These are phyloP conservation scores for Tuberolachnus salignus DNA, from an alignment of 2,888 invertebrate genomes.

Conservation along the genomic window DNA sequence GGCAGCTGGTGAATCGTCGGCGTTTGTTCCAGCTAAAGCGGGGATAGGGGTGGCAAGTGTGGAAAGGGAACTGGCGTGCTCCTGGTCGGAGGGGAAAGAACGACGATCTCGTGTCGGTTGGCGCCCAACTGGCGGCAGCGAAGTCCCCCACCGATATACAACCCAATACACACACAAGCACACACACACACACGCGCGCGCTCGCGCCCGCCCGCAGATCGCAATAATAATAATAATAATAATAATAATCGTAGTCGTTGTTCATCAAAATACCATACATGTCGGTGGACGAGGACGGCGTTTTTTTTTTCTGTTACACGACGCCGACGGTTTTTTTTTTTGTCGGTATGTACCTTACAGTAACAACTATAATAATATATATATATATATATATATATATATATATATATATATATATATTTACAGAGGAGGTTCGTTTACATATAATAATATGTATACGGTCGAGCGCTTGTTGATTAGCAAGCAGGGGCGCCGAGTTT, in stretches of 20 bases:
- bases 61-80: background rate
- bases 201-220: background rate
- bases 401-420: no score
- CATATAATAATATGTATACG: no score
- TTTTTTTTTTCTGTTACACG: no score
- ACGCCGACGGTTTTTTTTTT: no score
- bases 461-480: no score
- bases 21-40: constrained; percentile 6
- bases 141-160: background rate
- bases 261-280: background rate
- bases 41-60: background rate
- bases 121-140: constrained; percentile 47
- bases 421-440: no score
- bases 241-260: constrained; percentile 23
- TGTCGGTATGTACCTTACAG: background rate
- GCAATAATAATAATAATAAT: constrained; percentile 16
- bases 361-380: no score
- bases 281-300: background rate
- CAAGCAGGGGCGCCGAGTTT: no score
- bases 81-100: background rate
- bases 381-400: no score
- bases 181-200: background rate
- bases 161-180: background rate
- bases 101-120: constrained; percentile 44
- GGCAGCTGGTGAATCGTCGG: constrained; percentile 21